phyloP scores from a whole-genome alignment of 2,797 vertebrate species.

The Sebastes hubbsi region DNA sequence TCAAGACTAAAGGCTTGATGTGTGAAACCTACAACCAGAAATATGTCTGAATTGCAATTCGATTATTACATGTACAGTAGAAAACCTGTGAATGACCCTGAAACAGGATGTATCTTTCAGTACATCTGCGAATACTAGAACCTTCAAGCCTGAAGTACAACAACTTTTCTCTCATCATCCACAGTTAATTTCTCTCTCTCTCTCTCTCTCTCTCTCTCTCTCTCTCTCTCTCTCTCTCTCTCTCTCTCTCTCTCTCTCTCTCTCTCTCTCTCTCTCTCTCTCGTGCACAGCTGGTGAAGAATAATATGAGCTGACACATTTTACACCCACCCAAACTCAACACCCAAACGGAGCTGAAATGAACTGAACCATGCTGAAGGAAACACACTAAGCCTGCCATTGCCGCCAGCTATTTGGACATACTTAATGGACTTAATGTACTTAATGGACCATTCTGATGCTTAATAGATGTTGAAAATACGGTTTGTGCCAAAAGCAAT shows the following conservation, averaged over 20 bases:
- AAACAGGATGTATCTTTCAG: neutral
- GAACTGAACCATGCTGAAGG: conserved; percentile 1
- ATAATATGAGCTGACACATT: conserved; percentile 14
- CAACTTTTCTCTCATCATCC: neutral
- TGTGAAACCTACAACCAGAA: neutral
- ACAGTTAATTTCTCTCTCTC: neutral
- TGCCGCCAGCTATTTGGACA: conserved; percentile 2
- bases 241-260: no score
- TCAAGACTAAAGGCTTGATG: neutral
- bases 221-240: neutral
- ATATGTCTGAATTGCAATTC: neutral
- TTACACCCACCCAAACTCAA: conserved; percentile 14
- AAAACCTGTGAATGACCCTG: neutral
- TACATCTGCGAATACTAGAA: neutral
- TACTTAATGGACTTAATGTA: conserved; percentile 25
- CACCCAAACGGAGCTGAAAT: conserved; percentile 3
- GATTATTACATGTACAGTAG: neutral
- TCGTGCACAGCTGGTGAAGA: neutral
- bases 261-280: neutral
- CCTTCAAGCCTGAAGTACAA: neutral
- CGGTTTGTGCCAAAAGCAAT: conserved; percentile 37
- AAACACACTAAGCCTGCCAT: neutral
- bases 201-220: neutral
- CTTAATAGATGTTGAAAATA: conserved; percentile 23
- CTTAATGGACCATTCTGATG: conserved; percentile 16